These are phyloP conservation scores for Trichopoda pennipes DNA, from an alignment of 2,888 invertebrate species.

Conservation along the genomic window DNA sequence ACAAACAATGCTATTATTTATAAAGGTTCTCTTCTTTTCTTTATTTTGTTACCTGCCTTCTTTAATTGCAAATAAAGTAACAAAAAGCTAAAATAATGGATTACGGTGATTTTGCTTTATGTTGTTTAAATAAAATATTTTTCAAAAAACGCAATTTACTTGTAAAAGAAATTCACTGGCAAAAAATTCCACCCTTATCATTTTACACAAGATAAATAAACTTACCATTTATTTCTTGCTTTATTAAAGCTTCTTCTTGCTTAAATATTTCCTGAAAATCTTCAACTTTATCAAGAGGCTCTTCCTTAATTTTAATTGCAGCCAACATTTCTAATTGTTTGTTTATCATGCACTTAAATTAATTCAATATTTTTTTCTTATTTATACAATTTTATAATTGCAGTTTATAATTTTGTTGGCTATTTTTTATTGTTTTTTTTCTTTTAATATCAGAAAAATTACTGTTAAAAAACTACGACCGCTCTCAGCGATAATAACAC, in stretches of 20 bases:
- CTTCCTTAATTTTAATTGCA: slow-evolving; percentile 69
- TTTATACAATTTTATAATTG: slow-evolving; percentile 12
- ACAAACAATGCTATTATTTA: slow-evolving; percentile 15
- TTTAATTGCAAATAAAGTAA: slow-evolving; percentile 7
- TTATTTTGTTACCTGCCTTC: slow-evolving; percentile 27
- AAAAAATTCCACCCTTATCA: slow-evolving; percentile 9
- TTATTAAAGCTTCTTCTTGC: slow-evolving; percentile 39
- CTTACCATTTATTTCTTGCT: slow-evolving; percentile 59
- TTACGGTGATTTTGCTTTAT: slow-evolving; percentile 30
- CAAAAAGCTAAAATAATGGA: neutral
- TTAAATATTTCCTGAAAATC: slow-evolving; percentile 56
- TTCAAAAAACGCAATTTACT: slow-evolving; percentile 6
- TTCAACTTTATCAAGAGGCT: slow-evolving; percentile 62
- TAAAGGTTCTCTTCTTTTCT: slow-evolving; percentile 44
- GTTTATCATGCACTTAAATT: slow-evolving; percentile 21
- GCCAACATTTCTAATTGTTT: slow-evolving; percentile 47
- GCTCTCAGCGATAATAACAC: slow-evolving; percentile 57
- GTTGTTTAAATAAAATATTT: neutral
- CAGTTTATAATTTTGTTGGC: slow-evolving; percentile 5
- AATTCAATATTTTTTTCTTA: neutral
- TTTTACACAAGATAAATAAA: neutral
- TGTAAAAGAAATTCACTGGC: neutral
- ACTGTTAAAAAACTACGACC: slow-evolving; percentile 64
- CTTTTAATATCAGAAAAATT: slow-evolving; percentile 46
- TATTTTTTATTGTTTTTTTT: slow-evolving; percentile 11